These are phyloP conservation scores for Molossus alvarezi DNA, from an alignment of 2,797 vertebrate species.

Conservation along the genomic window DNA sequence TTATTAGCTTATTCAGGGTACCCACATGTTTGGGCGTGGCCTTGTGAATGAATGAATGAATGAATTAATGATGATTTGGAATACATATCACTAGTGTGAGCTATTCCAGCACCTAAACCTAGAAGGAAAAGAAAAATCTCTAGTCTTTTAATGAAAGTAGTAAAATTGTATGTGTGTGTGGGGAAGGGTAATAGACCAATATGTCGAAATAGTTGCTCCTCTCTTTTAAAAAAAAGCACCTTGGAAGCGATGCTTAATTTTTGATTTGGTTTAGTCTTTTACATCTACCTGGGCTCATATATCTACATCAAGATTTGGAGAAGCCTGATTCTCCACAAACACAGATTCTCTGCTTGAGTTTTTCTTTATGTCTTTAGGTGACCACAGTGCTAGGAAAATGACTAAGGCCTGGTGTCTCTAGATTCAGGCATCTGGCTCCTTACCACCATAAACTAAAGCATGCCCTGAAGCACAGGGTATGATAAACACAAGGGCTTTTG, in stretches of 20 bases:
- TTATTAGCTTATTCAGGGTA: background rate
- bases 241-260: slow-evolving; percentile 60
- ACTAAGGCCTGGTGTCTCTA: slow-evolving; percentile 24
- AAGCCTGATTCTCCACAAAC: background rate
- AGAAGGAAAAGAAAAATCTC: background rate
- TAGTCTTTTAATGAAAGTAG: slow-evolving; percentile 45
- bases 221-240: background rate
- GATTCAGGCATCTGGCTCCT: slow-evolving; percentile 36
- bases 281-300: background rate
- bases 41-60: slow-evolving; percentile 40
- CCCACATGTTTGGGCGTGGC: background rate
- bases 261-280: slow-evolving; percentile 37
- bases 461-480: background rate
- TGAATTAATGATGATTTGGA: slow-evolving; percentile 26
- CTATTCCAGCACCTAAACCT: background rate
- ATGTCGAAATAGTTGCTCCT: background rate
- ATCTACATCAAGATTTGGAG: slow-evolving; percentile 20
- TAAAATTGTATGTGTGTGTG: background rate
- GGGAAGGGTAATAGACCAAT: background rate
- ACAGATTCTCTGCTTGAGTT: background rate
- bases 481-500: slow-evolving; percentile 66
- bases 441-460: background rate
- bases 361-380: slow-evolving; percentile 28
- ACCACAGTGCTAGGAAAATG: slow-evolving; percentile 17
- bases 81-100: slow-evolving; percentile 17